phyloP scores from a whole-genome alignment of 2,797 vertebrate species.

The Lemur catta region DNA sequence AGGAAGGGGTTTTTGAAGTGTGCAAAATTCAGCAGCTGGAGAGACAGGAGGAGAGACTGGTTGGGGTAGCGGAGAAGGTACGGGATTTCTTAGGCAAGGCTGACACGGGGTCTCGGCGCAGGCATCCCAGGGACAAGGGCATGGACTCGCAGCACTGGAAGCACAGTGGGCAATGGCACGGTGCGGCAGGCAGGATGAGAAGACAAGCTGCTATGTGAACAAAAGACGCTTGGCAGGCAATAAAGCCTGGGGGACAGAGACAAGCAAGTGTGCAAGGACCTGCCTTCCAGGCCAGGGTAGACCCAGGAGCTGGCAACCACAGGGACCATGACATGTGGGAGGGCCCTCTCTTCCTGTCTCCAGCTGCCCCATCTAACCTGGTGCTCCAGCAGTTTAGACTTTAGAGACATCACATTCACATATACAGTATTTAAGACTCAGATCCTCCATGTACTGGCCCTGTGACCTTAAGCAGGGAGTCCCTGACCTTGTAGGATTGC shows the following conservation, averaged over 20 bases:
- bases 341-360: neutral
- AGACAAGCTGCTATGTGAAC: neutral
- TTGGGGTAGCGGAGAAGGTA: neutral
- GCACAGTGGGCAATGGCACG: too few relatives aligned
- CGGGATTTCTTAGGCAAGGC: neutral
- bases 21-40: slow-evolving; percentile 40
- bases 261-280: neutral
- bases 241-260: neutral
- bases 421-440: neutral
- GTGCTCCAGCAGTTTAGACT: neutral
- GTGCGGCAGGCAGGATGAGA: neutral
- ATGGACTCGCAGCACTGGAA: neutral
- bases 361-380: neutral
- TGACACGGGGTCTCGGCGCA: accelerated
- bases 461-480: neutral
- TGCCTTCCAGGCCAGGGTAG: neutral
- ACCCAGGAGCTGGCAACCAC: neutral
- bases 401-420: neutral
- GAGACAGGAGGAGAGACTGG: neutral
- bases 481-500: neutral
- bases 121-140: neutral
- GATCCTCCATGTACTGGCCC: neutral
- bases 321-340: accelerated
- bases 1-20: slow-evolving; percentile 58
- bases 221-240: neutral